Evolutionary conservation across 2,888 invertebrate genomes (phyloP).

Genomic region (Gymnosoma rotundatum): DNA sequence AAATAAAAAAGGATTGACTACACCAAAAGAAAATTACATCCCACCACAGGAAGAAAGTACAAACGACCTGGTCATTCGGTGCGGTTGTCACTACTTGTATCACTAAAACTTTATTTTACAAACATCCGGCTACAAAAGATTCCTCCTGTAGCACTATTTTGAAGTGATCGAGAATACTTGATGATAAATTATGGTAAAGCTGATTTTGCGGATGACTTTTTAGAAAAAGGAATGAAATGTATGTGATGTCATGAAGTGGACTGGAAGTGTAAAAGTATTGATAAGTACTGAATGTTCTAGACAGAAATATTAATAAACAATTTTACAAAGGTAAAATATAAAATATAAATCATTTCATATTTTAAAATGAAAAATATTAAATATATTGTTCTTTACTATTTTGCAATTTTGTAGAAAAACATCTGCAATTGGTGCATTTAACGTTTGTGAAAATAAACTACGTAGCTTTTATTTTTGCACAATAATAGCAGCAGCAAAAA

Average conservation of each 20-base stretch:
- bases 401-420: too few relatives aligned
- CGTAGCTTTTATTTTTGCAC: background rate
- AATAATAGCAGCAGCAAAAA: slow-evolving; percentile 14
- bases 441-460: slow-evolving; percentile 26
- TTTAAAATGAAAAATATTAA: too few relatives aligned
- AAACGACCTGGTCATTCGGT: slow-evolving; percentile 31
- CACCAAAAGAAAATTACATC: background rate
- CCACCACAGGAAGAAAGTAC: slow-evolving; percentile 45
- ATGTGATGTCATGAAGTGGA: slow-evolving; percentile 48
- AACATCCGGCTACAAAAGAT: slow-evolving; percentile 42
- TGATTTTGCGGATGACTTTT: slow-evolving; percentile 19
- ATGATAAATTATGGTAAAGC: background rate
- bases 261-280: too few relatives aligned
- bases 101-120: slow-evolving; percentile 20
- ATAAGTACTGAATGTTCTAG: too few relatives aligned
- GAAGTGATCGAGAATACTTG: background rate
- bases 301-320: too few relatives aligned
- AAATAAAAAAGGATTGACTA: background rate
- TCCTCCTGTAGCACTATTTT: background rate
- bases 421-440: slow-evolving; percentile 51
- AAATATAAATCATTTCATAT: too few relatives aligned
- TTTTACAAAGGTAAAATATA: too few relatives aligned
- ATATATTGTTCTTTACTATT: too few relatives aligned
- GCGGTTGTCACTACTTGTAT: slow-evolving; percentile 5
- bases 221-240: slow-evolving; percentile 31